Evolutionary conservation across 2,113 vertebrate genomes (phyloP).

Genomic region (Thamnophis sirtalis): DNA sequence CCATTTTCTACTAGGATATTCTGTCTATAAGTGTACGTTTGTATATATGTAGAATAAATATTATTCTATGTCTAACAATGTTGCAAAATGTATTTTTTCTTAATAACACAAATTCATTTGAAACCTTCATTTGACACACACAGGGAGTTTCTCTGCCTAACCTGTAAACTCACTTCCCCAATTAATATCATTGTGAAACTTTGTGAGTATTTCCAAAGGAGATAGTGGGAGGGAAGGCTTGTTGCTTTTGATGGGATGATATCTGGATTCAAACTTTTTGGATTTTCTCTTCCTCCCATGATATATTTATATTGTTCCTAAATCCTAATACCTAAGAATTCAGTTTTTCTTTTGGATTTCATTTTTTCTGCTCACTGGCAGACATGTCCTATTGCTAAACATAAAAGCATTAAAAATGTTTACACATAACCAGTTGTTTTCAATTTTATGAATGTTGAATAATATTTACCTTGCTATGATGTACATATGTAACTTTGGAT

Average conservation of each 20-base stretch:
- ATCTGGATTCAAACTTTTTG: not conserved
- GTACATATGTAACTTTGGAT: constrained; percentile 24
- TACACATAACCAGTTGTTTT: not conserved
- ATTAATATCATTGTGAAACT: not conserved
- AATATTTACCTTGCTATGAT: not conserved
- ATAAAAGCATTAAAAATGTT: not conserved
- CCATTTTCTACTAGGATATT: not conserved
- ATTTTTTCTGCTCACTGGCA: not conserved
- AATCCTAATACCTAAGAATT: not conserved
- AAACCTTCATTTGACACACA: not conserved
- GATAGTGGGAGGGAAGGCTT: not conserved
- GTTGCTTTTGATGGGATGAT: not conserved
- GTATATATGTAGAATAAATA: not conserved
- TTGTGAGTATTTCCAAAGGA: not conserved
- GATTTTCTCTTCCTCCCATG: not conserved
- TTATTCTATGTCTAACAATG: not conserved
- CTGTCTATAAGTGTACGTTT: not conserved
- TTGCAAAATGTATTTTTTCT: not conserved
- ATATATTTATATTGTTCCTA: not conserved
- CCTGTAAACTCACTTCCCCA: not conserved
- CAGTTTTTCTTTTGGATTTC: not conserved
- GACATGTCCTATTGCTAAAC: not conserved
- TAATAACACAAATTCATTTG: not conserved
- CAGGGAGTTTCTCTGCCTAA: not conserved
- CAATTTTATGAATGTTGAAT: constrained; percentile 4